Percentiles rank a stretch among this genome's conserved stretches.
phyloP scores from a whole-genome alignment of 2,888 invertebrate genomes.

The Pardosa pseudoannulata region DNA sequence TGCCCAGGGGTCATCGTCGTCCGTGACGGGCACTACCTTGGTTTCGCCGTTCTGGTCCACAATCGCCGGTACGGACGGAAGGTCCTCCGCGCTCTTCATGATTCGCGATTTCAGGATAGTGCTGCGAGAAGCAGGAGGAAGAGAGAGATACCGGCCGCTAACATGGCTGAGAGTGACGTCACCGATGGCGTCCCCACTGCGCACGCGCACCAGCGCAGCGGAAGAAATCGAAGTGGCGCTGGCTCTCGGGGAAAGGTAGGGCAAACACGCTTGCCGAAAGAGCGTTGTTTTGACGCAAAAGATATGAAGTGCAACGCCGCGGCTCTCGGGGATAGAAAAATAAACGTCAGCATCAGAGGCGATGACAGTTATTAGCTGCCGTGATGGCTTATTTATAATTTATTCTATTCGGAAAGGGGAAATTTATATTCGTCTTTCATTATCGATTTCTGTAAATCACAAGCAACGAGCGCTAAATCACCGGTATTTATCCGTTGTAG shows the following conservation, averaged over 20 bases:
- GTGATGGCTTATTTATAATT: too few relatives aligned
- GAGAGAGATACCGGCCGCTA: not conserved
- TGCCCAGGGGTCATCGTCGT: constrained; percentile 74
- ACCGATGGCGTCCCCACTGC: constrained; percentile 19
- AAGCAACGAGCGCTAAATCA: too few relatives aligned
- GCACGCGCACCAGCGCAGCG: not conserved
- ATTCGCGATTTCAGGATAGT: constrained; percentile 9
- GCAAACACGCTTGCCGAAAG: not conserved
- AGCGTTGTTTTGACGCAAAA: not conserved
- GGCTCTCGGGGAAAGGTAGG: not conserved
- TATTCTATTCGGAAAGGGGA: too few relatives aligned
- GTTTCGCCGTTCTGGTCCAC: constrained; percentile 61
- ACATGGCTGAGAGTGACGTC: constrained; percentile 25
- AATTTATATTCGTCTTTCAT: too few relatives aligned
- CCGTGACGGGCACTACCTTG: constrained; percentile 52
- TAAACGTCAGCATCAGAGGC: too few relatives aligned
- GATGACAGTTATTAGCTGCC: too few relatives aligned
- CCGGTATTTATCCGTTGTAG: too few relatives aligned
- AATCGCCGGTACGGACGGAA: constrained; percentile 33
- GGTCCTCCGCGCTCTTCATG: constrained; percentile 23
- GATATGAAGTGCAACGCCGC: too few relatives aligned
- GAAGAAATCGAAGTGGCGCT: constrained; percentile 17
- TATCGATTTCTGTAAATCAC: too few relatives aligned
- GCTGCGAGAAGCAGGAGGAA: not conserved
- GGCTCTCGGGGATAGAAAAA: too few relatives aligned